These are phyloP conservation scores for Macrosoma leucophasiata DNA, from an alignment of 2,888 invertebrate species.

Conservation along the genomic window DNA sequence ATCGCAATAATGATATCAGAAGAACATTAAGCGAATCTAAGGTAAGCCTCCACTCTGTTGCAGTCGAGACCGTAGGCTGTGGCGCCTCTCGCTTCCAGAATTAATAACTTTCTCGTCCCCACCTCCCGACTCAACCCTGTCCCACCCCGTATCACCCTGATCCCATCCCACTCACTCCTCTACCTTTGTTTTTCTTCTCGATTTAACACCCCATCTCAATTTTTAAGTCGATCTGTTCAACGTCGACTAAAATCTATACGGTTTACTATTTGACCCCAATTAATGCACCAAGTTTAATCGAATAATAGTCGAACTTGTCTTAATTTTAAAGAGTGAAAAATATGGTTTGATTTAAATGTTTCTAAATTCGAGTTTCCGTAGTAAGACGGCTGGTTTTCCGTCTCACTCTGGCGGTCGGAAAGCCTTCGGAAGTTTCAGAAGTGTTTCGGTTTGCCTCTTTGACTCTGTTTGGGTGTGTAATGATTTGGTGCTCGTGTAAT, in stretches of 20 bases:
- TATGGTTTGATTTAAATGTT: too few species aligned
- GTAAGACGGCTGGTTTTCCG: slow-evolving; percentile 37
- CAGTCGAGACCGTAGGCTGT: slow-evolving; percentile 66
- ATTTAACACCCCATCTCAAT: slow-evolving; percentile 19
- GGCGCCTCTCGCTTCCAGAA: slow-evolving; percentile 72
- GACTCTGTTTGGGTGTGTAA: slow-evolving; percentile 73
- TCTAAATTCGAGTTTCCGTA: slow-evolving; percentile 40
- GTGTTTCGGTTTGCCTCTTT: slow-evolving; percentile 73
- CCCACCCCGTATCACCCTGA: slow-evolving; percentile 34
- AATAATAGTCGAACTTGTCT: too few species aligned
- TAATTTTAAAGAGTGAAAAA: too few species aligned
- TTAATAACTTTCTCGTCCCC: slow-evolving; percentile 70
- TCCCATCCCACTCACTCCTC: slow-evolving; percentile 33
- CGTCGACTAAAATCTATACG: too few species aligned
- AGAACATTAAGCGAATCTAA: slow-evolving; percentile 65
- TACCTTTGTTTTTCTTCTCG: slow-evolving; percentile 41
- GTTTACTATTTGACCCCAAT: too few species aligned
- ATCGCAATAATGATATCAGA: slow-evolving; percentile 55
- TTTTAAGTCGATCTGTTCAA: too few species aligned
- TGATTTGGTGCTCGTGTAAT: slow-evolving; percentile 69
- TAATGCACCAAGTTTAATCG: too few species aligned
- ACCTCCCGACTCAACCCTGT: slow-evolving; percentile 30
- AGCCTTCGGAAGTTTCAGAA: slow-evolving; percentile 66
- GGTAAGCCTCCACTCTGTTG: slow-evolving; percentile 66
- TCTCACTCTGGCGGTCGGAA: slow-evolving; percentile 56